Conservation (phyloP, 2,113 vertebrate genomes). For the Prietella phreatophila region DNA sequence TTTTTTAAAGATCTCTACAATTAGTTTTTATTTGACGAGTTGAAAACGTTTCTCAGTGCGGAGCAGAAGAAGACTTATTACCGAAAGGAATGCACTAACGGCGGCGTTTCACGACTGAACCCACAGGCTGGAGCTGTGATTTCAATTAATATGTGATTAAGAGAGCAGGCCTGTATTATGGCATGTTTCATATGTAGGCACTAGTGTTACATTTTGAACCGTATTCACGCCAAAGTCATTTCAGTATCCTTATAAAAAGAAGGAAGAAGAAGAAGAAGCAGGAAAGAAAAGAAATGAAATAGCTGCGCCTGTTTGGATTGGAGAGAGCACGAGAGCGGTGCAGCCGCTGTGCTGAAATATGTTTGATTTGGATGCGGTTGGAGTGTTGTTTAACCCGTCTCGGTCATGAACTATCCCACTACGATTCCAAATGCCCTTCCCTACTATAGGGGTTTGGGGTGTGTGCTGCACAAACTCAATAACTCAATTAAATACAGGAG, state of each 20-base stretch:
- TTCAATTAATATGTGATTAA: slow-evolving; percentile 28
- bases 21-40: slow-evolving; percentile 10
- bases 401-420: slow-evolving; percentile 42
- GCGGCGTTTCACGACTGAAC: neutral
- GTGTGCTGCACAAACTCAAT: slow-evolving; percentile 19
- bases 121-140: neutral
- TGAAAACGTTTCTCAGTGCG: neutral
- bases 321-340: slow-evolving; percentile 34
- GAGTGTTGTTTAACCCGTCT: slow-evolving; percentile 35
- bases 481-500: slow-evolving; percentile 21
- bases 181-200: slow-evolving; percentile 29
- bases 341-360: slow-evolving; percentile 43
- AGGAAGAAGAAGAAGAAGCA: neutral
- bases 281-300: slow-evolving; percentile 2
- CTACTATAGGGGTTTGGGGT: slow-evolving; percentile 24
- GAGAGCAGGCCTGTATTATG: neutral
- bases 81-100: slow-evolving; percentile 16
- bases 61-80: slow-evolving; percentile 31
- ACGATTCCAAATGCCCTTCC: slow-evolving; percentile 33
- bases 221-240: slow-evolving; percentile 2
- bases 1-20: neutral
- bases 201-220: slow-evolving; percentile 29
- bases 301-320: slow-evolving; percentile 51
- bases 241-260: slow-evolving; percentile 20
- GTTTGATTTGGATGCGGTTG: slow-evolving; percentile 52